Evolutionary conservation across 37 sponge, comb jelly and placozoan species (phyloP).

Genomic region (Oscarella lobularis): DNA sequence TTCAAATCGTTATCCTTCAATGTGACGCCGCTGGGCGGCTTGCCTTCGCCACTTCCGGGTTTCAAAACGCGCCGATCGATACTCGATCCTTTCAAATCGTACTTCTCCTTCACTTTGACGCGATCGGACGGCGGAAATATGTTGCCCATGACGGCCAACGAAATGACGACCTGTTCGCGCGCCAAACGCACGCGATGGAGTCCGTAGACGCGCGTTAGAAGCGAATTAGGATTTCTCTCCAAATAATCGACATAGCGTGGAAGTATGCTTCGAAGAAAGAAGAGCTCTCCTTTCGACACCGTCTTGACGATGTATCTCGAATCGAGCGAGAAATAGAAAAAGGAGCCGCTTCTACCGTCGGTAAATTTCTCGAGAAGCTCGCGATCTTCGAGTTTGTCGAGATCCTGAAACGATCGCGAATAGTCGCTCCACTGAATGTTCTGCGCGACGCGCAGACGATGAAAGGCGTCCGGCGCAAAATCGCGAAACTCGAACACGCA

Average conservation of each 20-base stretch:
- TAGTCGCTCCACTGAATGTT: slow-evolving; percentile 31
- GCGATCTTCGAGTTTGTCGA: slow-evolving; percentile 43
- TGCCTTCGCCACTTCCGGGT: slow-evolving; percentile 11
- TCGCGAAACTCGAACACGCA: slow-evolving; percentile 49
- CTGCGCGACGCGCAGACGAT: slow-evolving; percentile 29
- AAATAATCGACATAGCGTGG: slow-evolving; percentile 52
- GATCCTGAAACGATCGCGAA: slow-evolving; percentile 48
- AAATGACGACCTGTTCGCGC: slow-evolving; percentile 60
- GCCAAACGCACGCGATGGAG: slow-evolving; percentile 66
- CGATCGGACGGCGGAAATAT: slow-evolving; percentile 44
- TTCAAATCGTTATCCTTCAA: slow-evolving; percentile 78
- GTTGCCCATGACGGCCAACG: slow-evolving; percentile 85
- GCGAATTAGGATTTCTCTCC: slow-evolving; percentile 56
- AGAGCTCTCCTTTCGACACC: slow-evolving; percentile 43
- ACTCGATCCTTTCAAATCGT: slow-evolving; percentile 79
- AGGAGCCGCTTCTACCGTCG: slow-evolving; percentile 87
- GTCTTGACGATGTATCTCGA: slow-evolving; percentile 82
- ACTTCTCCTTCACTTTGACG: slow-evolving; percentile 42
- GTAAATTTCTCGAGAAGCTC: slow-evolving; percentile 86
- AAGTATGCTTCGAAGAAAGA: slow-evolving; percentile 34
- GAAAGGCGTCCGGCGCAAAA: slow-evolving; percentile 58
- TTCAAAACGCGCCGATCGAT: slow-evolving; percentile 55
- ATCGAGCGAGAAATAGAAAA: slow-evolving; percentile 84
- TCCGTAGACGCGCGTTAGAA: slow-evolving; percentile 68
- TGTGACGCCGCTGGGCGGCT: slow-evolving; percentile 1